These are phyloP conservation scores for Nomada hirtipes DNA, from an alignment of 2,888 invertebrate genomes.

Conservation along the genomic window DNA sequence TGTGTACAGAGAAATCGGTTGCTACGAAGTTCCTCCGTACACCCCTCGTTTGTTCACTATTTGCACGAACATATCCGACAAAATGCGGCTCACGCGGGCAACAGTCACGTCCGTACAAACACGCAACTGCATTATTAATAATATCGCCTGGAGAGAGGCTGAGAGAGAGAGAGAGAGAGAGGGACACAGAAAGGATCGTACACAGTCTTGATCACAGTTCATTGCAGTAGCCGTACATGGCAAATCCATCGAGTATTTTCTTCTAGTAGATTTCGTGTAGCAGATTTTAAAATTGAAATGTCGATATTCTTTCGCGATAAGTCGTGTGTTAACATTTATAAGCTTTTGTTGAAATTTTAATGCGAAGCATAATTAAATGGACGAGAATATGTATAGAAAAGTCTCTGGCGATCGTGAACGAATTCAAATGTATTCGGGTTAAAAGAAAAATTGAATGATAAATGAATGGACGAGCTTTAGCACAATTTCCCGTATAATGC, in stretches of 20 bases:
- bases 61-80: slow-evolving; percentile 21
- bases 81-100: slow-evolving; percentile 22
- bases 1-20: not conserved
- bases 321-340: too few species aligned
- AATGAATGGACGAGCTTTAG: not conserved
- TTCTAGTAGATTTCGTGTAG: too few species aligned
- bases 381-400: too few species aligned
- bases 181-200: not conserved
- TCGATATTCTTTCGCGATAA: too few species aligned
- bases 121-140: slow-evolving; percentile 64
- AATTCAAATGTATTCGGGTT: too few species aligned
- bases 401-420: too few species aligned
- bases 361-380: too few species aligned
- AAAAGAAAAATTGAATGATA: not conserved
- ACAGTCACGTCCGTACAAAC: slow-evolving; percentile 45
- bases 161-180: not conserved
- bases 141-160: slow-evolving; percentile 12
- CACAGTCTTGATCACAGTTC: slow-evolving; percentile 46
- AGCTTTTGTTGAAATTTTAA: too few species aligned
- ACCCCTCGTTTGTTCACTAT: slow-evolving; percentile 18
- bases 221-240: slow-evolving; percentile 8
- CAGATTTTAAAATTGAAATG: too few species aligned
- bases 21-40: slow-evolving; percentile 24
- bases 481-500: not conserved
- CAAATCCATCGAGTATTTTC: too few species aligned